These are phyloP conservation scores for Autographa gamma DNA, from an alignment of 2,888 invertebrate species.

Conservation along the genomic window DNA sequence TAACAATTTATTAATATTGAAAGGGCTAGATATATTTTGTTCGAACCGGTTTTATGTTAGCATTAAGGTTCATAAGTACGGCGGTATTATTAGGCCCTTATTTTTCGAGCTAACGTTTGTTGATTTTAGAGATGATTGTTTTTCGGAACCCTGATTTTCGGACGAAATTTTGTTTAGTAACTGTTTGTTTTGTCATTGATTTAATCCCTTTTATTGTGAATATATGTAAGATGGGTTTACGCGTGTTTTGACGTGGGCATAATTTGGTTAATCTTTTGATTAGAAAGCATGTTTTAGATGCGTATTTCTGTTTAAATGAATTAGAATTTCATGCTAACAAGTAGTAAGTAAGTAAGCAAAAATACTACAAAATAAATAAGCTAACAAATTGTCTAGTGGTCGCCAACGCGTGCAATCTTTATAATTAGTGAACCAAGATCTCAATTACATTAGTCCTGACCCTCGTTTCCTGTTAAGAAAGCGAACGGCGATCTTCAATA, in stretches of 20 bases:
- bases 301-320: too few species aligned
- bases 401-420: not conserved
- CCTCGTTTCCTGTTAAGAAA: not conserved
- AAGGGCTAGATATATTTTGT: slow-evolving; percentile 31
- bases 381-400: not conserved
- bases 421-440: slow-evolving; percentile 1
- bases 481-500: not conserved
- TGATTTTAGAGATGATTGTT: not conserved
- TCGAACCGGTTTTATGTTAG: slow-evolving; percentile 14
- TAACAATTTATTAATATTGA: slow-evolving; percentile 55
- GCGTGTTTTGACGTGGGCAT: too few species aligned
- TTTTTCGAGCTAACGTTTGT: not conserved
- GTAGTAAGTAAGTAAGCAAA: not conserved
- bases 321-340: too few species aligned
- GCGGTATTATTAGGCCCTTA: not conserved
- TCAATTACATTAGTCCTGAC: not conserved
- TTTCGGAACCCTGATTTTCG: not conserved
- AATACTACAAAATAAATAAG: too few species aligned
- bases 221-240: too few species aligned
- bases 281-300: too few species aligned
- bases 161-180: not conserved
- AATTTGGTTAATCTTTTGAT: too few species aligned
- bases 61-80: slow-evolving; percentile 14
- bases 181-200: not conserved
- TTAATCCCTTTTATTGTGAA: not conserved